These are phyloP conservation scores for Mionectes macconnelli DNA, from an alignment of 2,113 vertebrate genomes.

Conservation along the genomic window DNA sequence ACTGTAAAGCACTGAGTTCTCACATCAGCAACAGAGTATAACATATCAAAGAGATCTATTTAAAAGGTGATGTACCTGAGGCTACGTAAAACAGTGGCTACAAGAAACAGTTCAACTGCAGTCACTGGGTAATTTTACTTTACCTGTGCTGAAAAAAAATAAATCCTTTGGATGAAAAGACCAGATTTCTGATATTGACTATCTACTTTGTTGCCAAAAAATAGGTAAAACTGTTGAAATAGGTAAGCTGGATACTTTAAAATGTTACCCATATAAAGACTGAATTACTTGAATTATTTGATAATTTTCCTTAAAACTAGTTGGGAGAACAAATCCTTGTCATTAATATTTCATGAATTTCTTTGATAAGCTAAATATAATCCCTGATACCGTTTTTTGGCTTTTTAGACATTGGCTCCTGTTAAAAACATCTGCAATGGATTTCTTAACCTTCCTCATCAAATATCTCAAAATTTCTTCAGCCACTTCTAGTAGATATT, in stretches of 20 bases:
- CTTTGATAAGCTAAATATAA: not conserved
- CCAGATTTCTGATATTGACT: not conserved
- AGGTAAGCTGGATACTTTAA: not conserved
- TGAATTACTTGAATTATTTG: not conserved
- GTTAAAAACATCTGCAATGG: not conserved
- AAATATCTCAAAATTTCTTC: not conserved
- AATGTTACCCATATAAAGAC: not conserved
- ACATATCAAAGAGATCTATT: not conserved
- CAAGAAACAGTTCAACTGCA: not conserved
- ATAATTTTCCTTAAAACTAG: not conserved
- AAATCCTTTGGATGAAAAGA: not conserved
- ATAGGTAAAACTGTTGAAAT: not conserved
- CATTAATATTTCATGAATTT: not conserved
- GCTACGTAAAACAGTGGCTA: not conserved
- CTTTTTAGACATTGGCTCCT: not conserved
- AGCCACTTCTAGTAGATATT: not conserved
- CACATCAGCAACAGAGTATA: not conserved
- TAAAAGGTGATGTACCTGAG: not conserved
- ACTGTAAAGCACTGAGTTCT: not conserved
- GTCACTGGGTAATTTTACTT: not conserved
- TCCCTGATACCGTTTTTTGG: not conserved
- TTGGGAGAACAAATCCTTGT: not conserved
- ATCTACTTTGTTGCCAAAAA: not conserved
- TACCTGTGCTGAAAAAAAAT: not conserved
- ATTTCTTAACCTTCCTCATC: not conserved